Percentiles rank a stretch among this genome's conserved stretches.
These are phyloP conservation scores for Maconellicoccus hirsutus DNA, from an alignment of 1,140 invertebrate genomes.

Conservation along the genomic window DNA sequence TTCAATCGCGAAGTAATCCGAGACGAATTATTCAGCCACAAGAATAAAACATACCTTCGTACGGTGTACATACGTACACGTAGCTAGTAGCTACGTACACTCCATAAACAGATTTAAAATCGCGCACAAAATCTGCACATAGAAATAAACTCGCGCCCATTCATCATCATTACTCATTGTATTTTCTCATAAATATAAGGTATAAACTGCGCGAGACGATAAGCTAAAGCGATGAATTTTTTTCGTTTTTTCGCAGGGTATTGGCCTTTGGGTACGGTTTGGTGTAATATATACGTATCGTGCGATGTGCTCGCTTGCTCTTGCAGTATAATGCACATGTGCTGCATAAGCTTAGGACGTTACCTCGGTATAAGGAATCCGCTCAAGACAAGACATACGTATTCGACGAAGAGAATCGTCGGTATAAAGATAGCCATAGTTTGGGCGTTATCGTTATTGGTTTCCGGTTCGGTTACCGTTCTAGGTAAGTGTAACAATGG, in stretches of 20 bases:
- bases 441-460: conserved; percentile 73
- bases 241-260: conserved; percentile 51
- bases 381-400: conserved; percentile 59
- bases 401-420: conserved; percentile 60
- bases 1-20: too few relatives aligned
- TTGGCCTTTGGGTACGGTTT: conserved; percentile 75
- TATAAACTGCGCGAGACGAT: too few relatives aligned
- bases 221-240: not conserved
- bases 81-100: too few relatives aligned
- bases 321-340: conserved; percentile 93
- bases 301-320: conserved; percentile 91
- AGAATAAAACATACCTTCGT: too few relatives aligned
- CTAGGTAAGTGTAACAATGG: too few relatives aligned
- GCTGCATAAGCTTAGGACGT: conserved; percentile 84
- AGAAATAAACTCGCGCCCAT: too few relatives aligned
- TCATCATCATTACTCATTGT: too few relatives aligned
- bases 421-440: conserved; percentile 71
- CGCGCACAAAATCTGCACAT: too few relatives aligned
- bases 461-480: conserved; percentile 76
- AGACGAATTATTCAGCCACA: too few relatives aligned
- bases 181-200: too few relatives aligned
- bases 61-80: too few relatives aligned
- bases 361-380: conserved; percentile 86
- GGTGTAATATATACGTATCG: conserved; percentile 88
- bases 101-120: too few relatives aligned